Evolutionary conservation across 2,888 invertebrate genomes (phyloP).

Genomic region (Graphium colonna): DNA sequence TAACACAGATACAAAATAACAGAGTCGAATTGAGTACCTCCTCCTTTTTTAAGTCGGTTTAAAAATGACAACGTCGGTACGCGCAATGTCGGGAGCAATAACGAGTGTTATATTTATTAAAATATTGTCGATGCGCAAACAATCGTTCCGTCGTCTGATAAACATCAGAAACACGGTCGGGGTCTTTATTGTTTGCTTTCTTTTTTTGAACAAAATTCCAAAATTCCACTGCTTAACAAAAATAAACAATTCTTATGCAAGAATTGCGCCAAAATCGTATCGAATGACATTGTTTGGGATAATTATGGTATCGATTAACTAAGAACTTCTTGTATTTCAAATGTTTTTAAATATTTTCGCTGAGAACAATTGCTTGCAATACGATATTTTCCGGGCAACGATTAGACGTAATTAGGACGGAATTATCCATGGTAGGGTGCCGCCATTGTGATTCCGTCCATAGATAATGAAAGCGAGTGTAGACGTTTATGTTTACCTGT

Average conservation of each 20-base stretch:
- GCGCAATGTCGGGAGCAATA: background rate
- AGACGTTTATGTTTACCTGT: background rate
- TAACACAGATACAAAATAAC: no score
- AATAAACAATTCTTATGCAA: slow-evolving; percentile 34
- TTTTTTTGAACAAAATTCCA: slow-evolving; percentile 8
- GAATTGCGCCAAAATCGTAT: slow-evolving; percentile 43
- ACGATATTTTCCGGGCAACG: slow-evolving; percentile 48
- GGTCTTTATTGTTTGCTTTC: slow-evolving; percentile 9
- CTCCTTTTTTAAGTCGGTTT: no score
- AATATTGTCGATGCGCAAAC: background rate
- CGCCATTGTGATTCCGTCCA: background rate
- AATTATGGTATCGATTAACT: slow-evolving; percentile 58
- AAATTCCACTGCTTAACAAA: slow-evolving; percentile 17
- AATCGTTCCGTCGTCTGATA: background rate
- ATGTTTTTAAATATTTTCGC: slow-evolving; percentile 53
- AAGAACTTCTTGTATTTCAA: slow-evolving; percentile 43
- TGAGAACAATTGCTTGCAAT: slow-evolving; percentile 47
- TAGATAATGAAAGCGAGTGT: background rate
- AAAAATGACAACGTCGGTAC: no score
- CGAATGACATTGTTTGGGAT: slow-evolving; percentile 59
- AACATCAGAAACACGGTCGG: background rate
- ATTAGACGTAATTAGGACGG: slow-evolving; percentile 38
- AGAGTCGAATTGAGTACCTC: no score
- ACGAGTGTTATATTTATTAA: background rate
- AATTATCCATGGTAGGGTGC: slow-evolving; percentile 11